Percentiles rank a stretch among this genome's conserved stretches.
Conservation (phyloP, 1,140 invertebrate species). For the Marisa cornuarietis region DNA sequence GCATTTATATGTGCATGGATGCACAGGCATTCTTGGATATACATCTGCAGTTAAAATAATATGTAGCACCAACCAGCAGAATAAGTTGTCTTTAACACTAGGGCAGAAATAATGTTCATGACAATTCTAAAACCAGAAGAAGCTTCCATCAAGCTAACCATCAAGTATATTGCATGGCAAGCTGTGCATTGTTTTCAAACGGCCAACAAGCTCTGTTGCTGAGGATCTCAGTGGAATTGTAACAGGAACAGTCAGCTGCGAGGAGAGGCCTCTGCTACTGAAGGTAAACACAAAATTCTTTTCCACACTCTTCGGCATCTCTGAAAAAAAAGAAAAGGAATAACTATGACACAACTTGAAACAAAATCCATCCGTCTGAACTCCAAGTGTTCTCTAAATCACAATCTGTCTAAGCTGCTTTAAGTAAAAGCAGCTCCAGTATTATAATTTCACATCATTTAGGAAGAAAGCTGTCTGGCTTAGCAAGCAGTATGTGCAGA, state of each 20-base stretch:
- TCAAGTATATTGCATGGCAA: conserved; percentile 77
- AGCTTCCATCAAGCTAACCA: conserved; percentile 55
- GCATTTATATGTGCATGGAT: too few species aligned
- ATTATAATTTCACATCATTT: too few species aligned
- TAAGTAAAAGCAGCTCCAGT: too few species aligned
- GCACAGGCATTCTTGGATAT: too few species aligned
- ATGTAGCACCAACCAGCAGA: too few species aligned
- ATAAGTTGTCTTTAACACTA: too few species aligned
- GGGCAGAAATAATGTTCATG: conserved; percentile 40
- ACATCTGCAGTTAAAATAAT: too few species aligned
- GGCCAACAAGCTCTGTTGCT: conserved; percentile 73
- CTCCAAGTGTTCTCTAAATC: too few species aligned
- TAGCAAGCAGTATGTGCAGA: too few species aligned
- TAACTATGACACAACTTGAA: background rate
- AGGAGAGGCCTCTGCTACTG: conserved; percentile 45
- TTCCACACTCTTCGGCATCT: conserved; percentile 45
- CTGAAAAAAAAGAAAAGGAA: background rate
- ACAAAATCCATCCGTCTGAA: too few species aligned
- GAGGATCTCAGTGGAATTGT: conserved; percentile 47
- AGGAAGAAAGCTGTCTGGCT: too few species aligned
- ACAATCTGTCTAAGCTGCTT: too few species aligned
- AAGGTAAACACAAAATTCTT: conserved; percentile 59
- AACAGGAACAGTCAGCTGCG: conserved; percentile 50
- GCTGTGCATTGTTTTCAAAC: conserved; percentile 76
- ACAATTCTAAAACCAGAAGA: background rate